phyloP scores from a whole-genome alignment of 1,140 invertebrate species.

The Himalopsyche phryganea region DNA sequence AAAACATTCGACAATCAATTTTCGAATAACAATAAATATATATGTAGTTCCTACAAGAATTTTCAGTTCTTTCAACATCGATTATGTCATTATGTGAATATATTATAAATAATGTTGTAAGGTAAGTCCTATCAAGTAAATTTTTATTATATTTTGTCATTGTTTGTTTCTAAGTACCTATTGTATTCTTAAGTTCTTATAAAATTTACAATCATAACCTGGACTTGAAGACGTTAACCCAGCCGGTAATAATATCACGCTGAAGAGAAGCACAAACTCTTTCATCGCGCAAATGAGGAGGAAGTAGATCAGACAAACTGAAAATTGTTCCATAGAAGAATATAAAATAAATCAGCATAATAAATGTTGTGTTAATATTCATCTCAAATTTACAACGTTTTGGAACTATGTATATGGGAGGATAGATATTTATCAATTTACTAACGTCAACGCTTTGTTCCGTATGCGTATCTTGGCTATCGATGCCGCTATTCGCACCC shows the following conservation, averaged over 20 bases:
- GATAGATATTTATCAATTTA: background rate
- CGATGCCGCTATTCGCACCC: conserved; percentile 65
- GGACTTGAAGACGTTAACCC: conserved; percentile 71
- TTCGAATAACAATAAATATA: no score
- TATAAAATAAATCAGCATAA: background rate
- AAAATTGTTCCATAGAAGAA: background rate
- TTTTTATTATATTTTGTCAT: no score
- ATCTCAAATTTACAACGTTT: background rate
- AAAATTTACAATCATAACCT: no score
- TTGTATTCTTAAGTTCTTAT: no score
- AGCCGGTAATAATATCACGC: conserved; percentile 64
- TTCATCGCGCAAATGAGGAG: conserved; percentile 63
- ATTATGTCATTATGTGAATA: no score
- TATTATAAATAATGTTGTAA: no score
- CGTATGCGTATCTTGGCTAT: conserved; percentile 67
- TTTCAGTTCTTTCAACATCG: no score
- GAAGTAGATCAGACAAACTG: conserved; percentile 62
- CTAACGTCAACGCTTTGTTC: conserved; percentile 60
- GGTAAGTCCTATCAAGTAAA: no score
- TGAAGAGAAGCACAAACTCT: conserved; percentile 57
- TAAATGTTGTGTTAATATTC: no score
- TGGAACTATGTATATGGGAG: background rate
- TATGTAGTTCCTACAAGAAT: no score
- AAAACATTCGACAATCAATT: no score
- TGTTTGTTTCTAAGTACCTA: no score